Evolutionary conservation across 2,888 invertebrate genomes (phyloP).

Genomic region (Oscheius sp.): DNA sequence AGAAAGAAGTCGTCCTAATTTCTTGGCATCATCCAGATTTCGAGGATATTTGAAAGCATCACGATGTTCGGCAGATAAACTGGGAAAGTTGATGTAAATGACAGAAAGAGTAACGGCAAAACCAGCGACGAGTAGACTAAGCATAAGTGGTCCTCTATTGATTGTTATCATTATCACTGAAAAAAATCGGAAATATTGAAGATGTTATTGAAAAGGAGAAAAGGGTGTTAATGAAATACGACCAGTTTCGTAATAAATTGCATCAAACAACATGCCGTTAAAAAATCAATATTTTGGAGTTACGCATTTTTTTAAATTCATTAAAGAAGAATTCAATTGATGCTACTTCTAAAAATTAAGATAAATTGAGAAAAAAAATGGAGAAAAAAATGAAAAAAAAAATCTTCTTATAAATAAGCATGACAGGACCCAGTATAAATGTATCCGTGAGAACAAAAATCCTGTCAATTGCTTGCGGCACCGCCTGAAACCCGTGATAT

Average conservation of each 20-base stretch:
- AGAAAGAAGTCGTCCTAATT: constrained; percentile 86
- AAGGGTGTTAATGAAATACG: not conserved
- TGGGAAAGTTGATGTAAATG: constrained; percentile 58
- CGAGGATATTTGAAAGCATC: constrained; percentile 87
- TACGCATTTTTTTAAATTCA: too few relatives aligned
- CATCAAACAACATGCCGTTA: not conserved
- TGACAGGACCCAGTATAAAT: constrained; percentile 2
- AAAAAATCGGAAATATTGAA: not conserved
- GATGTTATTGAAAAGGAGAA: not conserved
- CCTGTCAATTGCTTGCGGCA: constrained; percentile 7
- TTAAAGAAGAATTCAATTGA: too few relatives aligned
- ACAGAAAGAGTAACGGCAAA: constrained; percentile 1
- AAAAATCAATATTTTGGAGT: too few relatives aligned
- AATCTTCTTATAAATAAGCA: too few relatives aligned
- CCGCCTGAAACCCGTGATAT: not conserved
- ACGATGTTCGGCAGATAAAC: constrained; percentile 80
- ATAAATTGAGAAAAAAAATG: too few relatives aligned
- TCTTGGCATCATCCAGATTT: constrained; percentile 94
- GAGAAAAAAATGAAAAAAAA: too few relatives aligned
- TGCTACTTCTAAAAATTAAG: too few relatives aligned
- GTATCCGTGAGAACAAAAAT: too few relatives aligned
- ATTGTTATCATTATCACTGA: constrained; percentile 3
- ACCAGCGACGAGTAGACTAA: constrained; percentile 6
- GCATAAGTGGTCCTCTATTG: constrained; percentile 23
- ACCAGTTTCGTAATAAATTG: not conserved